Conservation (phyloP, 2,888 invertebrate genomes). For the Rhorus exstirpatorius region DNA sequence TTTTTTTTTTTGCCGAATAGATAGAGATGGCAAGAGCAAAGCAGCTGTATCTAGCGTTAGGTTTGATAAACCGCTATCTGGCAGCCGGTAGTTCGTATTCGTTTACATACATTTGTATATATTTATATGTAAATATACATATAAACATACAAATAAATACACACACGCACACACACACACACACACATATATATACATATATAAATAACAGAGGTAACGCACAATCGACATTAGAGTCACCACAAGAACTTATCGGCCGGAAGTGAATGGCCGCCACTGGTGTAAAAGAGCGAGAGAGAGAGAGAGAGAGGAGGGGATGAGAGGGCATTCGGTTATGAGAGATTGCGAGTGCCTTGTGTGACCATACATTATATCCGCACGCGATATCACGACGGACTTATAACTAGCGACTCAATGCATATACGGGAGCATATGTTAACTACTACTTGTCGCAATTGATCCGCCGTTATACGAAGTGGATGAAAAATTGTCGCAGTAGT, state of each 20-base stretch:
- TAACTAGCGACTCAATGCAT: constrained; percentile 23
- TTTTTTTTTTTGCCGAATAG: too few relatives aligned
- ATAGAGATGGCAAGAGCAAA: constrained; percentile 54
- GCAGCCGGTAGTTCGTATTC: constrained; percentile 18
- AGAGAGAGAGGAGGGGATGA: neutral
- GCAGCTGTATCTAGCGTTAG: constrained; percentile 61
- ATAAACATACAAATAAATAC: neutral
- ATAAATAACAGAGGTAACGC: constrained; percentile 18
- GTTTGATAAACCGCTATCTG: constrained; percentile 63
- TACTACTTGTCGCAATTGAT: constrained; percentile 52
- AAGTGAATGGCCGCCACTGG: constrained; percentile 70
- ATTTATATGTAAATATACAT: neutral
- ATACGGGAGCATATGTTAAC: constrained; percentile 16
- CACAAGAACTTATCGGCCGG: constrained; percentile 71
- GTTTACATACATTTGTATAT: neutral
- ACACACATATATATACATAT: neutral
- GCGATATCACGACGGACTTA: constrained; percentile 61
- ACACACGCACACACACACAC: neutral
- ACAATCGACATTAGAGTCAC: constrained; percentile 61
- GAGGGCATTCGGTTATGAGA: constrained; percentile 70
- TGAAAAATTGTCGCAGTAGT: neutral
- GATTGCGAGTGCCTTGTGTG: constrained; percentile 70
- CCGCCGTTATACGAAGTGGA: constrained; percentile 16
- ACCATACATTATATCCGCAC: constrained; percentile 68
- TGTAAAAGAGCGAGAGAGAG: constrained; percentile 28